Evolutionary conservation across 2,113 vertebrate genomes (phyloP).

Genomic region (Phyllostomus hastatus): DNA sequence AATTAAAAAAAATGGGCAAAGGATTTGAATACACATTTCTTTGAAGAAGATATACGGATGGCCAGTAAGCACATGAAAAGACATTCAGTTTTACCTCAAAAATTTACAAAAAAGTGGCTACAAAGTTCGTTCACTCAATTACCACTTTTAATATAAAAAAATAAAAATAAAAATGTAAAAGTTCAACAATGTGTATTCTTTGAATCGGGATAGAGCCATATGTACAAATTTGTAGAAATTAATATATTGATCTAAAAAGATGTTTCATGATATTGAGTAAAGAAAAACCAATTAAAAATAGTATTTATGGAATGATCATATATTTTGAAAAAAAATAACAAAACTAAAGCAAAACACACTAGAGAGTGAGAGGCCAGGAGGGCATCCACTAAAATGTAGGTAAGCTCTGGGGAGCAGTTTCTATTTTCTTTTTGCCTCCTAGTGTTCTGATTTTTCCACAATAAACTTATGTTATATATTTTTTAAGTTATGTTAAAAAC

Average conservation of each 20-base stretch:
- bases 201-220: not conserved
- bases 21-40: not conserved
- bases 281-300: not conserved
- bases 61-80: not conserved
- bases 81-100: not conserved
- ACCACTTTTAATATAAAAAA: not conserved
- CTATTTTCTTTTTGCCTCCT: not conserved
- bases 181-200: not conserved
- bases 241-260: not conserved
- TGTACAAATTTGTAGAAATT: not conserved
- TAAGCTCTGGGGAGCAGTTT: not conserved
- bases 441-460: not conserved
- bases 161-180: not conserved
- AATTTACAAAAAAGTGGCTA: not conserved
- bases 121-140: not conserved
- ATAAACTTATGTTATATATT: not conserved
- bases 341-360: not conserved
- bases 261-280: not conserved
- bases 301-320: not conserved
- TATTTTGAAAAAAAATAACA: not conserved
- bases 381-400: not conserved
- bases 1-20: not conserved
- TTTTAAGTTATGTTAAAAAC: not conserved
- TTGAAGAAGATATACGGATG: not conserved
- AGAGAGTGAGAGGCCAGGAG: not conserved